Percentiles rank a stretch among this genome's conserved stretches.
phyloP scores from a whole-genome alignment of 2,888 invertebrate species.

The Orthosia gracilis region DNA sequence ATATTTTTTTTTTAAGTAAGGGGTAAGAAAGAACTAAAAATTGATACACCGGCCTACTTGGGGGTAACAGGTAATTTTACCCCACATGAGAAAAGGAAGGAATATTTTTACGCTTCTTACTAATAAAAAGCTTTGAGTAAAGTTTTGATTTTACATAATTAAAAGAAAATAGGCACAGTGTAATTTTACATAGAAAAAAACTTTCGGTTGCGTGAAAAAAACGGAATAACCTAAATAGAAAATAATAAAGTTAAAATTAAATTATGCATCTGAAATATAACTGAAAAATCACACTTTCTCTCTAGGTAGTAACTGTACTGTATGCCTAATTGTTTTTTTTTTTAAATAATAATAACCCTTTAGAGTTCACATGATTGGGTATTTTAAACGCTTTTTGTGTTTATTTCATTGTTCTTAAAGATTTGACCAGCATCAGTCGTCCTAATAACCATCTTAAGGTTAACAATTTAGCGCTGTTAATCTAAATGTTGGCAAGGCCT shows the following conservation, averaged over 20 bases:
- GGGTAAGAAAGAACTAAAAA: background rate
- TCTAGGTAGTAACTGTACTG: background rate
- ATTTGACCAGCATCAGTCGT: background rate
- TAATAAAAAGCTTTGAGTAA: no score
- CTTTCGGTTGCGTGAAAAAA: no score
- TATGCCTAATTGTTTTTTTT: background rate
- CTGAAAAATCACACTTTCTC: background rate
- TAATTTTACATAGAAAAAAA: no score
- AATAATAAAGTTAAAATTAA: background rate
- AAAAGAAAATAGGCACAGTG: no score
- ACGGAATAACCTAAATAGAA: background rate
- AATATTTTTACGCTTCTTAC: background rate
- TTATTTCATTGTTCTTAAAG: background rate
- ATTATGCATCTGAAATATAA: background rate
- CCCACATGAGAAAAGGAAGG: background rate
- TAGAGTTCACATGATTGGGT: background rate
- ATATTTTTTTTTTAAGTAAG: no score
- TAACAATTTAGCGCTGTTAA: background rate
- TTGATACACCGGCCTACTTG: background rate
- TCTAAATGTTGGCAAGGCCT: background rate
- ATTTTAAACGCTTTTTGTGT: background rate
- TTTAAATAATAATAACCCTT: background rate
- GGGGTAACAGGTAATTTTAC: background rate
- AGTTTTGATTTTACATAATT: no score
- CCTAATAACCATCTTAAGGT: background rate